phyloP scores from a whole-genome alignment of 2,888 invertebrate species.

The Oxycera nigricornis region DNA sequence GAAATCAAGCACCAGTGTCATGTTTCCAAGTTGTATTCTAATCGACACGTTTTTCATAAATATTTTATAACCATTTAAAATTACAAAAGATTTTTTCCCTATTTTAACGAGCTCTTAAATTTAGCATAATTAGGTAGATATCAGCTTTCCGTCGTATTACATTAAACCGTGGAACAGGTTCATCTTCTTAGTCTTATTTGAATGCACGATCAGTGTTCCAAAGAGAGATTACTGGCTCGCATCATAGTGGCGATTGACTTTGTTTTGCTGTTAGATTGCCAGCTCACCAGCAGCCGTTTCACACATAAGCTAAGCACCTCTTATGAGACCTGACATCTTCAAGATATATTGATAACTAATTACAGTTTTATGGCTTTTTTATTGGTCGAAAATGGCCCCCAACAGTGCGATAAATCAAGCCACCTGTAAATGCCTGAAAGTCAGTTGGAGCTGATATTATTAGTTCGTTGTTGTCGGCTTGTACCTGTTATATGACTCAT shows the following conservation, averaged over 20 bases:
- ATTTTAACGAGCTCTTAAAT: slow-evolving; percentile 9
- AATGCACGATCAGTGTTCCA: not conserved
- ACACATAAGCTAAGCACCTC: slow-evolving; percentile 35
- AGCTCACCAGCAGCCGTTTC: slow-evolving; percentile 7
- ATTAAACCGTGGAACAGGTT: slow-evolving; percentile 26
- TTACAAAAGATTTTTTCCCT: slow-evolving; percentile 7
- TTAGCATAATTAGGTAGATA: slow-evolving; percentile 32
- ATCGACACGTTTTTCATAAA: slow-evolving; percentile 36
- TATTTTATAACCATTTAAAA: slow-evolving; percentile 38
- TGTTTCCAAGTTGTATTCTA: slow-evolving; percentile 33
- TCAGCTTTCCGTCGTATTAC: slow-evolving; percentile 6
- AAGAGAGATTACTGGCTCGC: not conserved
- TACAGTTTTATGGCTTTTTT: slow-evolving; percentile 33
- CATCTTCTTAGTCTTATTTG: slow-evolving; percentile 17
- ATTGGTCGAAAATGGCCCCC: slow-evolving; percentile 29
- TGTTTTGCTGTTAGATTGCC: slow-evolving; percentile 2
- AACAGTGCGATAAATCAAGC: slow-evolving; percentile 25
- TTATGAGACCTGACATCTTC: slow-evolving; percentile 27
- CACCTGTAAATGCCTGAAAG: not conserved
- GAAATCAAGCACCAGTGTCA: slow-evolving; percentile 22
- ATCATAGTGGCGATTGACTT: slow-evolving; percentile 28
- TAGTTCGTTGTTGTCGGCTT: no score
- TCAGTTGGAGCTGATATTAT: not conserved
- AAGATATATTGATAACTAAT: slow-evolving; percentile 34
- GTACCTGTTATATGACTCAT: no score